A percentile compares a stretch with the other conserved stretches of the same genome.
phyloP scores from a whole-genome alignment of 2,113 vertebrate genomes.

The Neogobius melanostomus region DNA sequence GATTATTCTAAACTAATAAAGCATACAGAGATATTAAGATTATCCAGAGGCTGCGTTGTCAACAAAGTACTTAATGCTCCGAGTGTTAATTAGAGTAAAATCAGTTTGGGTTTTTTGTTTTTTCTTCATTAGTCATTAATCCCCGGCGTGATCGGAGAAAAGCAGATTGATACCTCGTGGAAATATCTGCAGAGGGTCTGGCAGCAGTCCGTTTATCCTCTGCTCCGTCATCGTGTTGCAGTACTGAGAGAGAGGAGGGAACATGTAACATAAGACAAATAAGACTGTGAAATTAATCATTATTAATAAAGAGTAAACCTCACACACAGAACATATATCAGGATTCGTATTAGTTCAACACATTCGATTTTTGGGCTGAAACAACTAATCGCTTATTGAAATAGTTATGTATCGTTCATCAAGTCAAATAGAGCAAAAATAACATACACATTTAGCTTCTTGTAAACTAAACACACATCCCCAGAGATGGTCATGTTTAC shows the following conservation, averaged over 20 bases:
- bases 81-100: background rate
- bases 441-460: too few species aligned
- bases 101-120: background rate
- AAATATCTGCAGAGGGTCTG: constrained; percentile 97
- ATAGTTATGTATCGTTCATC: too few species aligned
- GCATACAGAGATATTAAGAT: constrained; percentile 7
- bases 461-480: too few species aligned
- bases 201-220: constrained; percentile 90
- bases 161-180: constrained; percentile 75
- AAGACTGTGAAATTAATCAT: background rate
- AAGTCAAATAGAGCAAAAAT: too few species aligned
- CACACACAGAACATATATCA: too few species aligned
- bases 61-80: constrained; percentile 7
- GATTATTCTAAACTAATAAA: constrained; percentile 7
- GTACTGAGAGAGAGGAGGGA: constrained; percentile 82
- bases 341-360: too few species aligned
- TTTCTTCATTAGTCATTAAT: background rate
- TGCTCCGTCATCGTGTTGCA: constrained; percentile 95
- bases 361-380: too few species aligned
- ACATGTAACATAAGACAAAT: background rate
- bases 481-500: too few species aligned
- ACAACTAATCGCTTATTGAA: too few species aligned
- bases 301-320: too few species aligned
- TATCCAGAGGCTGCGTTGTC: constrained; percentile 5
- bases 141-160: too few species aligned